Conservation (phyloP, 1,140 invertebrate genomes). For the Sitobion miscanthi region DNA sequence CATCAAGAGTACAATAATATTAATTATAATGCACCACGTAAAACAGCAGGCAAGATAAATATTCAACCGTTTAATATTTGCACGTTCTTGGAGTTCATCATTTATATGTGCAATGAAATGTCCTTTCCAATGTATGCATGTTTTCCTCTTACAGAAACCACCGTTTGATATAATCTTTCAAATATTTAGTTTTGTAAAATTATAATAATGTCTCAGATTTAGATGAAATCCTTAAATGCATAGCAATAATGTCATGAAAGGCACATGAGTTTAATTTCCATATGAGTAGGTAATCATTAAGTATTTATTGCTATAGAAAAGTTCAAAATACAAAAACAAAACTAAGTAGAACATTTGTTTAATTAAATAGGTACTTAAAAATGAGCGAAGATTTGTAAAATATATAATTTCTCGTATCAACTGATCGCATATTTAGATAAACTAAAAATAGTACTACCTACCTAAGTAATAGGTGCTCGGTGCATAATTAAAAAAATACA, state of each 20-base stretch:
- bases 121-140: background rate
- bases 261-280: background rate
- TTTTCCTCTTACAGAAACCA: background rate
- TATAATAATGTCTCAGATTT: background rate
- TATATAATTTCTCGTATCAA: background rate
- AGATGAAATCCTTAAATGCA: background rate
- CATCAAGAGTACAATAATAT: background rate
- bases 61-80: background rate
- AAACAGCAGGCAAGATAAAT: slow-evolving; percentile 27
- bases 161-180: background rate
- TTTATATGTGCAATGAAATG: background rate
- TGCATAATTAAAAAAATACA: background rate
- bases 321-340: background rate
- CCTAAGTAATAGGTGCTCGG: background rate
- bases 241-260: background rate
- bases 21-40: background rate
- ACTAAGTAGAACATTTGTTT: background rate
- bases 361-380: background rate
- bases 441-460: background rate
- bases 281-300: background rate
- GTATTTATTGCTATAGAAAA: background rate
- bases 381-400: background rate
- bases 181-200: background rate
- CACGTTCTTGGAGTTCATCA: background rate
- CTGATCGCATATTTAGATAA: background rate